Evolutionary conservation across 30 jellyfish, hydroid and myxozoan genomes (phyloP).

Genomic region (Aurelia sp.): DNA sequence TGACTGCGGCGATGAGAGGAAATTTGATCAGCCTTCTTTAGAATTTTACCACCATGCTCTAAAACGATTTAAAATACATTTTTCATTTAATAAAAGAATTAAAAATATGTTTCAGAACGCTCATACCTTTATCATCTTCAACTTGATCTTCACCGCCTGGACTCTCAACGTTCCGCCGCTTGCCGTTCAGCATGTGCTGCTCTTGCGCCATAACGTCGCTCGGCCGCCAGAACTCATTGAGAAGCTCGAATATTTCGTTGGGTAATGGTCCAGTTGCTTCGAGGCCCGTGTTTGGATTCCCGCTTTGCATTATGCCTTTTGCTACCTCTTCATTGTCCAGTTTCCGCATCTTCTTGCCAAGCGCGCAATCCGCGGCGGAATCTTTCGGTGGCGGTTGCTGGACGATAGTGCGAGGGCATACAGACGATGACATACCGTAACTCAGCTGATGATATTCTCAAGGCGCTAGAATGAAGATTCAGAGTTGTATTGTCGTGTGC

Average conservation of each 20-base stretch:
- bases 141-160: constrained; percentile 92
- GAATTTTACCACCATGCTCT: too few relatives aligned
- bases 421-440: constrained; percentile 75
- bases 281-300: constrained; percentile 63
- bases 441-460: constrained; percentile 18
- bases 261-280: constrained; percentile 99
- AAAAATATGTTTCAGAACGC: too few relatives aligned
- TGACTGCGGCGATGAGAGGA: too few relatives aligned
- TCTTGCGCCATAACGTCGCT: constrained; percentile 89
- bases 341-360: constrained; percentile 69
- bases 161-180: constrained; percentile 88
- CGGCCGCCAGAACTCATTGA: constrained; percentile 99
- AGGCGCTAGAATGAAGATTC: constrained; percentile 32
- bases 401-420: constrained; percentile 74
- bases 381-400: constrained; percentile 77
- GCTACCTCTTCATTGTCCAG: constrained; percentile 66
- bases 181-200: constrained; percentile 92
- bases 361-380: constrained; percentile 80
- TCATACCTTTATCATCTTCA: constrained; percentile 98
- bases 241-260: constrained; percentile 94
- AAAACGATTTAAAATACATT: too few relatives aligned
- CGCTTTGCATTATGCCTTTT: constrained; percentile 63
- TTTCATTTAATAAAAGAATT: not conserved
- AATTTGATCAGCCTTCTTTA: too few relatives aligned
- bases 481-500: not conserved